Conservation (phyloP, 2,797 vertebrate genomes). For the Cheirogaleus major region DNA sequence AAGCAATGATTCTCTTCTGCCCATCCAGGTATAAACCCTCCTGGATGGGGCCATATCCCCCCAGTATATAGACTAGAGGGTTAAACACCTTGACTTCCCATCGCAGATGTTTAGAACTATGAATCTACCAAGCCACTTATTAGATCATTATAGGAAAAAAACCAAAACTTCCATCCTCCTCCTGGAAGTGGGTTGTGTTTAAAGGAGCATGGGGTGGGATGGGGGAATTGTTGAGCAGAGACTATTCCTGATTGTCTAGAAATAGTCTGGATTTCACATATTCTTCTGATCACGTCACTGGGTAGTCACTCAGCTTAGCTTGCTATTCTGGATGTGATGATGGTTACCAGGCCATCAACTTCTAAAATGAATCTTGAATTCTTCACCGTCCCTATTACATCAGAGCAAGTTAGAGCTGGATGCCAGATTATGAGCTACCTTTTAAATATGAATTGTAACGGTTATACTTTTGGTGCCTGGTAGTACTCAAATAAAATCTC, state of each 20-base stretch:
- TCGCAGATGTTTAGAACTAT: not conserved
- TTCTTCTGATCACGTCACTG: not conserved
- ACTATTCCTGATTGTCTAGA: not conserved
- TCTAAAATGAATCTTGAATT: not conserved
- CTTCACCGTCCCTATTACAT: not conserved
- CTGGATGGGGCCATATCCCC: not conserved
- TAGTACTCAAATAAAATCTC: not conserved
- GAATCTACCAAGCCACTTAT: not conserved
- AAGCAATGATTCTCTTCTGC: not conserved
- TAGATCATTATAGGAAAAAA: not conserved
- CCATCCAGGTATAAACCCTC: not conserved
- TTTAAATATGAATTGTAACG: not conserved
- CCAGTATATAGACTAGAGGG: not conserved
- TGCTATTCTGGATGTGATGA: not conserved
- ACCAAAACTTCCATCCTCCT: not conserved
- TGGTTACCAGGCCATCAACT: not conserved
- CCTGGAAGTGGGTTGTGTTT: not conserved
- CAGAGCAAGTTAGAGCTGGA: not conserved
- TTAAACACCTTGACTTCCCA: not conserved
- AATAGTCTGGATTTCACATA: not conserved
- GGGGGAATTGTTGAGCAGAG: not conserved
- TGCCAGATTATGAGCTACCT: not conserved
- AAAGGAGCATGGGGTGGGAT: not conserved
- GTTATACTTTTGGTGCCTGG: not conserved
- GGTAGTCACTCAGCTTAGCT: not conserved